These are phyloP conservation scores for Heliothis subflexa DNA, from an alignment of 1,140 invertebrate genomes.

Conservation along the genomic window DNA sequence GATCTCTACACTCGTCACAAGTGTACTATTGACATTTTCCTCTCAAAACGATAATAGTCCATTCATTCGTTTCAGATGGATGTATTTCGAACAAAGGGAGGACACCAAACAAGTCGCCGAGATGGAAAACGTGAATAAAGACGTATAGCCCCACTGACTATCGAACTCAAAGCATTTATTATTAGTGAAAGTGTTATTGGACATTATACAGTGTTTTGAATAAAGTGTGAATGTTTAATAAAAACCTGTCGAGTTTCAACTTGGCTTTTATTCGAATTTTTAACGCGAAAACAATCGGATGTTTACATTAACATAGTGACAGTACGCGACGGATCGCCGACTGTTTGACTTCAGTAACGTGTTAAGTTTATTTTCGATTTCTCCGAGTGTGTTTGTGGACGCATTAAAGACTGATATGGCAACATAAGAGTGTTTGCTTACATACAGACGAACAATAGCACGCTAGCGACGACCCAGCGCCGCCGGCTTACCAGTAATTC, in stretches of 20 bases:
- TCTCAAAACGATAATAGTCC: conserved; percentile 19
- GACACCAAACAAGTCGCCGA: conserved; percentile 75
- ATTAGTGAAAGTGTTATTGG: conserved; percentile 60
- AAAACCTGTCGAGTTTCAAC: conserved; percentile 46
- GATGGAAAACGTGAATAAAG: conserved; percentile 72
- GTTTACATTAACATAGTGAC: conserved; percentile 38
- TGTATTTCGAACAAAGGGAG: conserved; percentile 79
- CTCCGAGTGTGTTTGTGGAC: conserved; percentile 61
- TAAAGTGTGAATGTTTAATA: conserved; percentile 58
- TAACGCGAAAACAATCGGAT: conserved; percentile 31
- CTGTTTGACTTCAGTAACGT: conserved; percentile 59
- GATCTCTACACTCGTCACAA: conserved; percentile 21
- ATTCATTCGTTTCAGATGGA: conserved; percentile 71
- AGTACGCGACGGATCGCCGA: conserved; percentile 14
- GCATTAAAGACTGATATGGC: conserved; percentile 72
- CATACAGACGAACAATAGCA: conserved; percentile 69
- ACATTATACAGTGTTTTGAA: conserved; percentile 54
- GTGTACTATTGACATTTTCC: conserved; percentile 20
- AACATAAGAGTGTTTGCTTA: conserved; percentile 75
- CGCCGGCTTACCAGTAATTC: conserved; percentile 57
- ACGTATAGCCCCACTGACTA: conserved; percentile 57
- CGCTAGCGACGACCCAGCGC: conserved; percentile 53
- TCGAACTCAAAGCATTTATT: conserved; percentile 50
- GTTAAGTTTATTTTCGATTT: conserved; percentile 64
- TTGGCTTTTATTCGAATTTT: conserved; percentile 37